phyloP scores from a whole-genome alignment of 2,888 invertebrate genomes.

The Philereme transversata region DNA sequence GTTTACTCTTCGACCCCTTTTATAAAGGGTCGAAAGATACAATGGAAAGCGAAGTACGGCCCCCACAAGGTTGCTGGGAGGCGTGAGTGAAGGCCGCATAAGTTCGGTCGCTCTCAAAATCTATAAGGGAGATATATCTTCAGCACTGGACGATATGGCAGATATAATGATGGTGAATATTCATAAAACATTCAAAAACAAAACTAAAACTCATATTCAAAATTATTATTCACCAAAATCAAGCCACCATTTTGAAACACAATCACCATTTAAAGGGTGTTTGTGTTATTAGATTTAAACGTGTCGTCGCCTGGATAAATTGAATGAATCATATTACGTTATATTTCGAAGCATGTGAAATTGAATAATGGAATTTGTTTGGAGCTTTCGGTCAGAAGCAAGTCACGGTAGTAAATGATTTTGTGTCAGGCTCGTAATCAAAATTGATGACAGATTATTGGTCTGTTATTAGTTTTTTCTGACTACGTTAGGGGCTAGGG shows the following conservation, averaged over 20 bases:
- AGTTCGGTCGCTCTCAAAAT: too few species aligned
- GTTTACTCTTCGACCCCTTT: too few species aligned
- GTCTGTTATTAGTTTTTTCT: too few species aligned
- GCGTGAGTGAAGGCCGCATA: too few species aligned
- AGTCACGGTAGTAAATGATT: slow-evolving; percentile 21
- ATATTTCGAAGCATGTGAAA: background rate
- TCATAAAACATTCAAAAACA: background rate
- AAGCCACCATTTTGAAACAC: background rate
- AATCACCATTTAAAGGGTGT: slow-evolving; percentile 13
- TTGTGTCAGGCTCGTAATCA: slow-evolving; percentile 14
- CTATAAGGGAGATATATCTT: too few species aligned
- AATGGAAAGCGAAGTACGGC: too few species aligned
- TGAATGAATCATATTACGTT: background rate
- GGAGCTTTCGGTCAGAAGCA: slow-evolving; percentile 13
- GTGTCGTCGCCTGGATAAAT: background rate
- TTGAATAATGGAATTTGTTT: background rate
- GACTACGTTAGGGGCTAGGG: too few species aligned
- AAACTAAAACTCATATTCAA: background rate
- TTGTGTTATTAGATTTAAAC: slow-evolving; percentile 8
- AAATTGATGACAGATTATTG: slow-evolving; percentile 12
- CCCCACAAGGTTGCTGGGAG: too few species aligned
- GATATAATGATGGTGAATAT: too few species aligned
- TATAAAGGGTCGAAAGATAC: too few species aligned
- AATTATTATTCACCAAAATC: background rate
- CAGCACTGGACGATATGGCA: too few species aligned